Evolutionary conservation across 2,113 vertebrate species (phyloP), one percentile per base, ranked within the genome.

Genomic region (Limanda limanda): DNA sequence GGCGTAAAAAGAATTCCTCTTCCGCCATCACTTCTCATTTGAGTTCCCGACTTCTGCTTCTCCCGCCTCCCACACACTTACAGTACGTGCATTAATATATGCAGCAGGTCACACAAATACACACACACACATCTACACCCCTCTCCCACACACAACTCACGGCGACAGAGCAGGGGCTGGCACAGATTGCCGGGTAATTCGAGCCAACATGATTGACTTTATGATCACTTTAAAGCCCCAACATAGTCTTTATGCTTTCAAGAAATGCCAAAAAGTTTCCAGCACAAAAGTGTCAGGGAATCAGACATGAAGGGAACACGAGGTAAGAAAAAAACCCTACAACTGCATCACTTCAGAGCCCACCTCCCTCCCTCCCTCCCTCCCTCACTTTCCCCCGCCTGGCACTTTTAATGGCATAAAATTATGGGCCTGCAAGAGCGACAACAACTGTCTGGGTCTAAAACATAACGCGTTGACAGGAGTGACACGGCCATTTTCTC

Each of bases 151-250:
- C 85, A 83, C 77, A 71, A 84, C 74, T 94, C 91, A 86, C 90
- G 92, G 90, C 88, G 91, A 89, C 91, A 93, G 96, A 96, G 95
- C 94, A 93, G 93, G 94, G 93, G 95, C 95, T 97, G 96, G 96
- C 94, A 95, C 93, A 95, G 89, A 96, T 95, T 94, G 95, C 94
- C 14, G 87, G 92, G 95, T 97, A 97, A 97, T 96, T 98, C 95
- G 92, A 96, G 95, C 94, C 95, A 89, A 95, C 96, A 95, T 97
- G 97, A 98, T 97, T 97, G 96, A 96, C 94, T 97, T 97, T 96
- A 96, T 96, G 96, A 96, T 95, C 93, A 93, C 95, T 96, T 96
- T 92, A 93, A 94, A 95, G 93, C 94, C 93, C 94, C 95, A 96
- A 97, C 95, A 51, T 94, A 94, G 95, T 96, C 95, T 96, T 97